A percentile compares a stretch with the other conserved stretches of the same genome.
These are phyloP conservation scores for Microctenopoma stevenorrisi DNA, from an alignment of 2,797 vertebrate species.

Conservation along the genomic window DNA sequence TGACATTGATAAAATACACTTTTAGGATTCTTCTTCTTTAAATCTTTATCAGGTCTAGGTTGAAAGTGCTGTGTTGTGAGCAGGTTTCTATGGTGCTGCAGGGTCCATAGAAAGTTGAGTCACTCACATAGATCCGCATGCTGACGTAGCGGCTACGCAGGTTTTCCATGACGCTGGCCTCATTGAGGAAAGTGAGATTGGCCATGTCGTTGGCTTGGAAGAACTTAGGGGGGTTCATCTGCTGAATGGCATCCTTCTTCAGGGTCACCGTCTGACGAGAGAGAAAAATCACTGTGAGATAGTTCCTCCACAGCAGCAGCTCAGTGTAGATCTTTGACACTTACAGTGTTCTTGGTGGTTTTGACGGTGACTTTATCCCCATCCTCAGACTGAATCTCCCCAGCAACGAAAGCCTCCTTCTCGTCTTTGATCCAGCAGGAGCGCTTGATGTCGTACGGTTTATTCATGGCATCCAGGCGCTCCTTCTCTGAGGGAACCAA, in stretches of 20 bases:
- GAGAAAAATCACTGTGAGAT: background rate
- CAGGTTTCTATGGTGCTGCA: background rate
- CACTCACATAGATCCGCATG: constrained; percentile 77
- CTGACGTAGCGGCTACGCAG: constrained; percentile 67
- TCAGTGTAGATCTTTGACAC: background rate
- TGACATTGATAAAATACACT: background rate
- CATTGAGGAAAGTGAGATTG: constrained; percentile 79
- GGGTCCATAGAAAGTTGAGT: background rate
- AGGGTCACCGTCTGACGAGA: constrained; percentile 63
- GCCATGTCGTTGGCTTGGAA: constrained; percentile 76
- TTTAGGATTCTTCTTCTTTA: too few relatives aligned
- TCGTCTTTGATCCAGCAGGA: constrained; percentile 80
- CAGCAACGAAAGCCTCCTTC: constrained; percentile 74
- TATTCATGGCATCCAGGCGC: constrained; percentile 73
- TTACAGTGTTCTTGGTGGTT: constrained; percentile 73
- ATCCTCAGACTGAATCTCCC: constrained; percentile 79
- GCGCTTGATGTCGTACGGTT: constrained; percentile 79
- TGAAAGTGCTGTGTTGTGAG: background rate
- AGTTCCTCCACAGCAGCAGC: too few relatives aligned
- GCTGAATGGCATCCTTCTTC: constrained; percentile 77
- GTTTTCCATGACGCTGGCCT: constrained; percentile 77
- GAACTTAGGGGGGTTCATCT: constrained; percentile 81
- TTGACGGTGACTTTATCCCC: constrained; percentile 79
- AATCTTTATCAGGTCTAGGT: too few relatives aligned
- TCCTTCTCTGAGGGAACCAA: constrained; percentile 75